These are phyloP conservation scores for Uloborus diversus DNA, from an alignment of 1,140 invertebrate species.

Conservation along the genomic window DNA sequence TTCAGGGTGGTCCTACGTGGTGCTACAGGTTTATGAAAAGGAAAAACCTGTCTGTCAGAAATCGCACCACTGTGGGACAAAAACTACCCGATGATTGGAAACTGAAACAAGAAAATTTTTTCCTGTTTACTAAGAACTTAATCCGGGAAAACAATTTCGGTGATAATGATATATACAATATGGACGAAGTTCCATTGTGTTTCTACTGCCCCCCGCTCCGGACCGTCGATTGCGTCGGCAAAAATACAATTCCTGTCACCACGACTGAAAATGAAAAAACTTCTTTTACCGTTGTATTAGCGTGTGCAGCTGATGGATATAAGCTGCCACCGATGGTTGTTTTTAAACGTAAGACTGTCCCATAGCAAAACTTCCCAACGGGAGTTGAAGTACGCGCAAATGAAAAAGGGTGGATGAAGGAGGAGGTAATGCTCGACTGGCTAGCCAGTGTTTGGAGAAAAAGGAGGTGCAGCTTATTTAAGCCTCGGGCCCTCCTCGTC, in stretches of 20 bases:
- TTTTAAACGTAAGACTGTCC: neutral
- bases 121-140: neutral
- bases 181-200: neutral
- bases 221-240: neutral
- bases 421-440: no score
- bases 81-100: neutral
- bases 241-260: neutral
- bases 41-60: neutral
- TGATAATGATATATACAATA: neutral
- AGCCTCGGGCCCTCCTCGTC: neutral
- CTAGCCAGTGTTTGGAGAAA: no score
- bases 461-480: neutral
- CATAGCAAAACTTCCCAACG: neutral
- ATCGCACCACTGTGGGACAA: neutral
- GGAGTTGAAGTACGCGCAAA: neutral
- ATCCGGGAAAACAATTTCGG: neutral
- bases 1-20: neutral
- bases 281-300: neutral
- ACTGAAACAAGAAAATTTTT: neutral
- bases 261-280: neutral
- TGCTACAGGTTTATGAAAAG: neutral
- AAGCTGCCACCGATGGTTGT: neutral
- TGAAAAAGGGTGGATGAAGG: no score
- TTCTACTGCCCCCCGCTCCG: neutral
- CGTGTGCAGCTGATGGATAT: neutral